These are phyloP conservation scores for Cyclopterus lumpus DNA, from an alignment of 2,797 vertebrate species.

Conservation along the genomic window DNA sequence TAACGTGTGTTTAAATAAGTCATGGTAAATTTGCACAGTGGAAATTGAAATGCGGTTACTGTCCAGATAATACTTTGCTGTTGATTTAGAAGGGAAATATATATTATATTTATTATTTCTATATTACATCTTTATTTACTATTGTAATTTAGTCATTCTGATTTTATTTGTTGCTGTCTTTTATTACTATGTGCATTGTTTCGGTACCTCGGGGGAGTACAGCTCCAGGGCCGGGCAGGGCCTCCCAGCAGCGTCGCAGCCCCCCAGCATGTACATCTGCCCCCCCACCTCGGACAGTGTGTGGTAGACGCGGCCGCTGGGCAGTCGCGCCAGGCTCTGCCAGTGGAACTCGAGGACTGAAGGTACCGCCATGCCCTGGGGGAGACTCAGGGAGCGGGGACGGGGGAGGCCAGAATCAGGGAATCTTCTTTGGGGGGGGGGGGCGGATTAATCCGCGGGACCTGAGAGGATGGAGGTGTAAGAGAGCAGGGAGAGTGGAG, in stretches of 20 bases:
- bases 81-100: not conserved
- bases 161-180: not conserved
- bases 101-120: not conserved
- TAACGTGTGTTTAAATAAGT: constrained; percentile 7
- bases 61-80: not conserved
- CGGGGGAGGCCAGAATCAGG: constrained; percentile 6
- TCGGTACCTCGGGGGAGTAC: constrained; percentile 90
- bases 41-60: not conserved
- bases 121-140: not conserved
- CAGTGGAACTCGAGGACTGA: constrained; percentile 92
- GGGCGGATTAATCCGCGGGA: constrained; percentile 13
- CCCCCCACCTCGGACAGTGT: constrained; percentile 90
- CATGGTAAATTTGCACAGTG: not conserved
- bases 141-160: not conserved
- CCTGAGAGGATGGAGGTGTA: constrained; percentile 17
- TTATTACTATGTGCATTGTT: not conserved
- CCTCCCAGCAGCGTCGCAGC: constrained; percentile 90
- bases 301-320: constrained; percentile 92
- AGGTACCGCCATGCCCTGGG: constrained; percentile 86
- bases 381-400: constrained; percentile 3
- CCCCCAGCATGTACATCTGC: constrained; percentile 94
- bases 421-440: not conserved
- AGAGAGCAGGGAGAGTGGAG: constrained; percentile 1
- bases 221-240: constrained; percentile 90
- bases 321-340: constrained; percentile 91